phyloP scores from a whole-genome alignment of 2,113 vertebrate species.

The Oplegnathus fasciatus region DNA sequence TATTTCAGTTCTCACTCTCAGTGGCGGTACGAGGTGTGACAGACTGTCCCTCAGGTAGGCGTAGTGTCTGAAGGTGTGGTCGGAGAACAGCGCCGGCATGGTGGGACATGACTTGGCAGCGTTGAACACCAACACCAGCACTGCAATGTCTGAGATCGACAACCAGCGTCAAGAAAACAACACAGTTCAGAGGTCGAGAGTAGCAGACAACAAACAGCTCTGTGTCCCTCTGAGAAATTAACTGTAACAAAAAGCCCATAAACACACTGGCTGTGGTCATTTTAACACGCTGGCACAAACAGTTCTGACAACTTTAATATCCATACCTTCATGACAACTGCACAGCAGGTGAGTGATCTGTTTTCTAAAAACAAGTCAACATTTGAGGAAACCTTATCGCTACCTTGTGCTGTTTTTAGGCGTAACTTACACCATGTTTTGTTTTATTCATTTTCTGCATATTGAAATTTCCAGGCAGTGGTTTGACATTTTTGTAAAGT shows the following conservation, averaged over 20 bases:
- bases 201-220: not conserved
- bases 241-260: not conserved
- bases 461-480: too few relatives aligned
- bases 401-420: too few relatives aligned
- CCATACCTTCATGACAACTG: not conserved
- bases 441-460: too few relatives aligned
- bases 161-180: slow-evolving; percentile 31
- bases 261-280: not conserved
- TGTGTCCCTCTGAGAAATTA: not conserved
- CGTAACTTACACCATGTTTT: too few relatives aligned
- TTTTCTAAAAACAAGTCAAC: too few relatives aligned
- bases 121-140: slow-evolving; percentile 97
- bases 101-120: slow-evolving; percentile 95
- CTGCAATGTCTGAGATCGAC: slow-evolving; percentile 90
- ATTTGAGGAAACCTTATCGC: too few relatives aligned
- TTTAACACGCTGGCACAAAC: too few relatives aligned
- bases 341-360: too few relatives aligned
- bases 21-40: slow-evolving; percentile 93
- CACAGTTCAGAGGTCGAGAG: not conserved
- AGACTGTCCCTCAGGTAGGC: slow-evolving; percentile 97
- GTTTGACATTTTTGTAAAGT: too few relatives aligned
- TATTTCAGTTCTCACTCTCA: slow-evolving; percentile 85
- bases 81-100: slow-evolving; percentile 96
- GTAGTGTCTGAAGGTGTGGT: slow-evolving; percentile 97
- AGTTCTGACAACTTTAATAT: not conserved